Base-by-base conservation (phyloP, 1,140 invertebrate species). In the Lepidotrigona ventralis region DNA sequence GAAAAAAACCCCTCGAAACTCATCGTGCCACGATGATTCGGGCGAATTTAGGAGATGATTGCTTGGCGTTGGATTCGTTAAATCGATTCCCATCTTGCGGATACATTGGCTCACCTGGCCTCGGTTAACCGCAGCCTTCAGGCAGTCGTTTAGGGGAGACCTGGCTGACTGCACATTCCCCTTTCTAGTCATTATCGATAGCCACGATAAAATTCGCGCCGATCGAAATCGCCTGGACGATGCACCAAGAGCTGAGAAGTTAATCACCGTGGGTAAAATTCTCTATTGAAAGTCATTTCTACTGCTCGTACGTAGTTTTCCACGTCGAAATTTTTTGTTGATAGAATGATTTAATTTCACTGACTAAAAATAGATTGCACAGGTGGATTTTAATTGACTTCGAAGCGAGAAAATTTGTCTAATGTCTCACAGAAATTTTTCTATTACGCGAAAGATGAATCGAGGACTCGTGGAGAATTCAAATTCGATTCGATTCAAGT, bases 51-150 rank as follows among this genome's bases (percentile, higher is more conserved):
- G 15, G 71, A 14, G 23, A 74, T 79, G 71, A 86, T 88, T 83
- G 79, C 74, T 85, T 75, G 83, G 72, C 80, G 86, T 89, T 73
- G 76, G 70, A 78, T 46, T 66, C 83, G 88, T 88, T 88, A 90
- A 90, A 92, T 92, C 88, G 90, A 91, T 92, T 90, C 81, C 84
- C 85, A 89, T 90, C 86, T 90, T 84, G 69, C 75, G 81, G 85
- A 69, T 81, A 58, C 74, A 74, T 84, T 77, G 84, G 84, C 83
- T 87, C 86, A 85, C 89, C 89, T 89, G 90, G 75, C 82, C 80
- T 89, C 86, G 90, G 90, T 90, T 86, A 89, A 90, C 89, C 89
- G 85, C 88, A 84, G 77, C 81, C 58, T 77, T 73, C 66, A 72
- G 84, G 33, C 29, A 53, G 60, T 9, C 54, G 58, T 58, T 68